phyloP scores from a whole-genome alignment of 2,888 invertebrate species.

The Cynaeus angustus region DNA sequence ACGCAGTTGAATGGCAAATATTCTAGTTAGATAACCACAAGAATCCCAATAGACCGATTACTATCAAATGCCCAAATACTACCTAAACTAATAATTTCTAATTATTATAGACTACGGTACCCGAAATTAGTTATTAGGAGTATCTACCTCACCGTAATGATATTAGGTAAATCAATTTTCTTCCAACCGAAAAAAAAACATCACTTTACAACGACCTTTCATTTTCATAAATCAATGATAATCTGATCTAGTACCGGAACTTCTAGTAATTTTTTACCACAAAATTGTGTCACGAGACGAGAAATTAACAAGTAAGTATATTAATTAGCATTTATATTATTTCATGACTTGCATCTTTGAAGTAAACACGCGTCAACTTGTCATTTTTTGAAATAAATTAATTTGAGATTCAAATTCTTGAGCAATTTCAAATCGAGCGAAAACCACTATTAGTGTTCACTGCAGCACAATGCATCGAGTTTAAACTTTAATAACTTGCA shows the following conservation, averaged over 20 bases:
- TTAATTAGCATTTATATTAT: too few species aligned
- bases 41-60: constrained; percentile 29
- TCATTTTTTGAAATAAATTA: background rate
- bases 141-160: background rate
- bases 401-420: background rate
- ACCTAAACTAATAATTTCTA: constrained; percentile 24
- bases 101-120: constrained; percentile 17
- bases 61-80: constrained; percentile 27
- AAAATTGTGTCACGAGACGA: too few species aligned
- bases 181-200: background rate
- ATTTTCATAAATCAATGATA: constrained; percentile 2
- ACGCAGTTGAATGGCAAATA: constrained; percentile 33
- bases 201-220: background rate
- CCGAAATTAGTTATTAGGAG: constrained; percentile 14
- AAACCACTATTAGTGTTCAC: constrained; percentile 8
- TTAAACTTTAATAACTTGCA: constrained; percentile 29
- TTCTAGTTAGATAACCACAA: constrained; percentile 33
- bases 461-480: constrained; percentile 1
- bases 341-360: too few species aligned
- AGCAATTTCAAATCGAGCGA: constrained; percentile 6
- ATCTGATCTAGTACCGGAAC: background rate
- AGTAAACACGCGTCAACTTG: background rate
- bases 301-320: too few species aligned
- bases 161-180: constrained; percentile 5
- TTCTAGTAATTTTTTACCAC: background rate